A percentile compares a stretch with the other conserved stretches of the same genome.
Conservation (phyloP, 2,797 vertebrate species). For the Calcarius lapponicus region DNA sequence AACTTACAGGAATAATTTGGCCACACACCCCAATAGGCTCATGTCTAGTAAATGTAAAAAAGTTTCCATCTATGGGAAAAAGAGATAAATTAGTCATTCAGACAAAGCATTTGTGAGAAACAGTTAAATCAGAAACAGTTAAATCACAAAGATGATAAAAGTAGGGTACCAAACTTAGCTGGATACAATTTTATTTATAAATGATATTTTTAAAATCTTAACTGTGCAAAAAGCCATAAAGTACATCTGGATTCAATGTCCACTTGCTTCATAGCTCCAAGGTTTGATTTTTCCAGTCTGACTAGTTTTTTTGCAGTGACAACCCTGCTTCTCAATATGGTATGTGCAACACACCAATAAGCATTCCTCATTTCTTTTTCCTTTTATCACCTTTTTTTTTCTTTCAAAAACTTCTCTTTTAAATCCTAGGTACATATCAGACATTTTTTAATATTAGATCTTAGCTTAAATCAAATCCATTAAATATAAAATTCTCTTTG, state of each 20-base stretch:
- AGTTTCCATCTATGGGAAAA: slow-evolving; percentile 82
- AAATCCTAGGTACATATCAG: background rate
- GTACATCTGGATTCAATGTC: slow-evolving; percentile 40
- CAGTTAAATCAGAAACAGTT: background rate
- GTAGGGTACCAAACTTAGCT: background rate
- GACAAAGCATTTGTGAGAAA: background rate
- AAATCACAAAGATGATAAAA: background rate
- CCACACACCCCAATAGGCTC: slow-evolving; percentile 90
- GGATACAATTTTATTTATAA: background rate
- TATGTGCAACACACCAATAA: background rate
- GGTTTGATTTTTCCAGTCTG: background rate
- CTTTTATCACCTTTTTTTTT: background rate
- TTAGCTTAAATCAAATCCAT: slow-evolving; percentile 39
- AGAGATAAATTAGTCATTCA: background rate
- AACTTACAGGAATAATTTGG: slow-evolving; percentile 91
- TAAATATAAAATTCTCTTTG: slow-evolving; percentile 26
- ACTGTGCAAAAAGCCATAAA: background rate
- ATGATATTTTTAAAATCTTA: slow-evolving; percentile 1
- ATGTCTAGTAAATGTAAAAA: slow-evolving; percentile 87
- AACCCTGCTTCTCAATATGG: background rate
- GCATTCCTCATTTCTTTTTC: background rate
- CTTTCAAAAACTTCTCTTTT: background rate
- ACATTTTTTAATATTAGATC: slow-evolving; percentile 21
- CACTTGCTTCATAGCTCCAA: background rate
- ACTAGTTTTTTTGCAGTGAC: background rate